Evolutionary conservation across 2,797 vertebrate species (phyloP), one percentile per base, ranked within the genome.

Genomic region (Echeneis naucrates): DNA sequence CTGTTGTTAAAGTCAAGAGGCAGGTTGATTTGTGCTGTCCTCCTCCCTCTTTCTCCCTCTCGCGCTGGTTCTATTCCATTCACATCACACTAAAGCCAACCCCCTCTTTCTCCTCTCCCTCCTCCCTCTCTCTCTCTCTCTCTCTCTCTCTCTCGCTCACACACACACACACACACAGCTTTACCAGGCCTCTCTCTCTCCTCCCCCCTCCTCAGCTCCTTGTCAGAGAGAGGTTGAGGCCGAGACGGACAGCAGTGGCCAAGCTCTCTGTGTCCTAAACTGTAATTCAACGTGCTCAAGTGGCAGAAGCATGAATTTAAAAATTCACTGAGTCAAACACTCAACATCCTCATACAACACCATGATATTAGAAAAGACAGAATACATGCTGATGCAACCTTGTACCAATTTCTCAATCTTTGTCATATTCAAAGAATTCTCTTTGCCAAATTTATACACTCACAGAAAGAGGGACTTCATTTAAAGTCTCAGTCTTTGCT

Each of bases 21-120:
- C 93, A 95, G 93, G 94, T 94, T 94, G 92, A 93, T 93, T 88
- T 93, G 91, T 81, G 85, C 88, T 52, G 87, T 87, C 88, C 90
- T 91, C 89, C 87, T 87, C 81, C 87, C 82, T 84, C 85, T 85
- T 78, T 81, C 85, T 85, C 79, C 48, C 81, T 86, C 88, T 89
- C 80, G 83, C 45, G 75, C 91, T 89, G 91, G 86, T 87, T 93
- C 90, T 87, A 91, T 91, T 93, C 92, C 93, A 94, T 94, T 95
- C 93, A 94, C 93, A 93, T 94, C 91, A 88, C 87, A 85, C 84
- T 84, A 89, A 89, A 90, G 89, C 93, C 89, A 83, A 86, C 92
- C 91, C 92, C 87, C 90, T 88, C 88, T 87, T 75, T 81, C 88
- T 66, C 86, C 87, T 83, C 86, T 70, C 68, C 65, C 80, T 40